These are phyloP conservation scores for Forbesichthys agassizii DNA, from an alignment of 2,113 vertebrate species.

Conservation along the genomic window DNA sequence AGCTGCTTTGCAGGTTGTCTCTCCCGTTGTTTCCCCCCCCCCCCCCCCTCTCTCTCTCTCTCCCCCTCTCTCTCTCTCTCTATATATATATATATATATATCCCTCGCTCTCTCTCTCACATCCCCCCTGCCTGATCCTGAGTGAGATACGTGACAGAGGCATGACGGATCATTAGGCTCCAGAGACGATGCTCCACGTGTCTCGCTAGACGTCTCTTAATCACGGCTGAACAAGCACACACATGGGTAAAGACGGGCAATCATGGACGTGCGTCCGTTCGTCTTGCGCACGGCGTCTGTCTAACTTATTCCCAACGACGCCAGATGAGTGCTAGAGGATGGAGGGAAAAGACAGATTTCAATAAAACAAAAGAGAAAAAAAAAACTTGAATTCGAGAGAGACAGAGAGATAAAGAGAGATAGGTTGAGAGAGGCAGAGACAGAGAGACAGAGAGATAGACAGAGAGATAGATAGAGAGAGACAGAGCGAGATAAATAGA, in stretches of 20 bases:
- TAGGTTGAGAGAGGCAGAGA: neutral
- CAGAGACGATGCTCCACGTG: constrained; percentile 24
- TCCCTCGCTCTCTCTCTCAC: constrained; percentile 7
- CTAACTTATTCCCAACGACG: neutral
- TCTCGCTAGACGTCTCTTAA: constrained; percentile 10
- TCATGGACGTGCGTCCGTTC: constrained; percentile 24
- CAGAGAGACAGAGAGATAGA: neutral
- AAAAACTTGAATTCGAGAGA: too few species aligned
- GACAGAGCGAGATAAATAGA: neutral
- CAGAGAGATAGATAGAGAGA: neutral
- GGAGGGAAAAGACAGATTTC: neutral
- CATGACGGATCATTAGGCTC: constrained; percentile 44
- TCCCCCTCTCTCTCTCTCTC: too few species aligned
- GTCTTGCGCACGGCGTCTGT: neutral
- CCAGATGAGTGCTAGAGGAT: neutral
- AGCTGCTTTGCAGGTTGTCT: too few species aligned
- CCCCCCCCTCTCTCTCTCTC: too few species aligned
- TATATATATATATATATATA: too few species aligned
- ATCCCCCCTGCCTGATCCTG: constrained; percentile 7
- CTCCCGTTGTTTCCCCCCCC: too few species aligned
- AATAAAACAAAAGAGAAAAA: too few species aligned
- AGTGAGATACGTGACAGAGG: constrained; percentile 51
- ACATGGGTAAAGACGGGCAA: constrained; percentile 35
- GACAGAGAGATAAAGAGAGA: neutral
- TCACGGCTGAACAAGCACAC: constrained; percentile 45